Percentiles rank a stretch among this genome's conserved stretches.
Evolutionary conservation across 2,888 invertebrate species (phyloP).

Genomic region (Anoplius nigerrimus): DNA sequence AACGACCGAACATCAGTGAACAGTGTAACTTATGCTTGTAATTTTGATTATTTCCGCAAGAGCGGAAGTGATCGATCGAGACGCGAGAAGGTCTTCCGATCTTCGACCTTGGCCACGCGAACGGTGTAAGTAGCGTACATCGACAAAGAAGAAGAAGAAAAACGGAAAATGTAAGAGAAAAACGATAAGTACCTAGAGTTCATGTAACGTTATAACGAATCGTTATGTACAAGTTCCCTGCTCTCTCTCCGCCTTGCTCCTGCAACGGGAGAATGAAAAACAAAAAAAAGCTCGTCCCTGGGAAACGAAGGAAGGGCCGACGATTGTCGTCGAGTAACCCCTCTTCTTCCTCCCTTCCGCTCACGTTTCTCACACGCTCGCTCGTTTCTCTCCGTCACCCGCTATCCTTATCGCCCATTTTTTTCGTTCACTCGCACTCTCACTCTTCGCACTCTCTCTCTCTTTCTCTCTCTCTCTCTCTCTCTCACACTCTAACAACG

Average conservation of each 20-base stretch:
- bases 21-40: too few relatives aligned
- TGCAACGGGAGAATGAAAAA: neutral
- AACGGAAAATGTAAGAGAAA: conserved; percentile 25
- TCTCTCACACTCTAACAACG: neutral
- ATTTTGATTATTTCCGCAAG: too few relatives aligned
- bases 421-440: neutral
- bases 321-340: conserved; percentile 30
- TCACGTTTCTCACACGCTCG: conserved; percentile 27
- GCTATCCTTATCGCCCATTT: neutral
- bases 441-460: neutral
- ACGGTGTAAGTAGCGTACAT: conserved; percentile 34
- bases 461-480: neutral
- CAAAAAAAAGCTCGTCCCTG: conserved; percentile 4
- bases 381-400: neutral
- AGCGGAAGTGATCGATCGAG: neutral
- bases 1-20: too few relatives aligned
- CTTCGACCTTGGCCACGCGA: conserved; percentile 30
- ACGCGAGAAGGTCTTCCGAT: neutral
- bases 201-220: conserved; percentile 41
- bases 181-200: conserved; percentile 46
- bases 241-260: neutral
- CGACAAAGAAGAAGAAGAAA: conserved; percentile 24
- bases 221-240: conserved; percentile 16
- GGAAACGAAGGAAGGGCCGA: conserved; percentile 15
- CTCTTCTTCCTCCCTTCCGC: conserved; percentile 29